Evolutionary conservation across 2,797 vertebrate species (phyloP).

Genomic region (Poeciliopsis gracilis): DNA sequence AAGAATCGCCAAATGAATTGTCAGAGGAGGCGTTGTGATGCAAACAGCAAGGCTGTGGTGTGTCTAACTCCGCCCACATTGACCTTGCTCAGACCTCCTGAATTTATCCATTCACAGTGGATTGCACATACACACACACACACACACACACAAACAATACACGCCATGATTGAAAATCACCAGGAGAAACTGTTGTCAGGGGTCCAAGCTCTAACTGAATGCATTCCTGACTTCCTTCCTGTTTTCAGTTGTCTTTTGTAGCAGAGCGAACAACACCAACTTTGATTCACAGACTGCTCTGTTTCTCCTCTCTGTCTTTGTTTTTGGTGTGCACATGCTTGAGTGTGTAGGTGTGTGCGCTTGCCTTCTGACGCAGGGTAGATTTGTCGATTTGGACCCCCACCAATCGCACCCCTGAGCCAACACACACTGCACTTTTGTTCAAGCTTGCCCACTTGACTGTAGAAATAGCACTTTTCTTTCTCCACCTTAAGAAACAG

Average conservation of each 20-base stretch:
- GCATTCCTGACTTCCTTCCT: constrained; percentile 58
- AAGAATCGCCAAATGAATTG: constrained; percentile 6
- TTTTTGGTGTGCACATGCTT: constrained; percentile 11
- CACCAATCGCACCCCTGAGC: constrained; percentile 50
- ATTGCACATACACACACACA: constrained; percentile 27
- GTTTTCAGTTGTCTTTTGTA: constrained; percentile 34
- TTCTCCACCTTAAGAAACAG: constrained; percentile 45
- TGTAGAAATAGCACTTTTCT: constrained; percentile 48
- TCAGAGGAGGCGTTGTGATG: constrained; percentile 9
- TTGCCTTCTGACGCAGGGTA: constrained; percentile 39
- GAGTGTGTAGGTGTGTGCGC: constrained; percentile 35
- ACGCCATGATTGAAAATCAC: constrained; percentile 20
- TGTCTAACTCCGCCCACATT: constrained; percentile 52
- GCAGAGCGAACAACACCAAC: constrained; percentile 15
- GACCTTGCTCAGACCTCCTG: constrained; percentile 56
- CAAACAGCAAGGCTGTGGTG: constrained; percentile 32
- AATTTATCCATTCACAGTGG: constrained; percentile 56
- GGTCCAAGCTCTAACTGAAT: constrained; percentile 44
- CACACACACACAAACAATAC: constrained; percentile 14
- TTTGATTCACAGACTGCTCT: constrained; percentile 22
- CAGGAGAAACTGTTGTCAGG: constrained; percentile 41
- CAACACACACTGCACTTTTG: constrained; percentile 66
- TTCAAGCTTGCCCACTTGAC: constrained; percentile 67
- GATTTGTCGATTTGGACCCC: constrained; percentile 35
- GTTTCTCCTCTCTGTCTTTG: constrained; percentile 13